A percentile compares a stretch with the other conserved stretches of the same genome.
These are phyloP conservation scores for Sylvilagus bachmani DNA, from an alignment of 2,113 vertebrate species.

Conservation along the genomic window DNA sequence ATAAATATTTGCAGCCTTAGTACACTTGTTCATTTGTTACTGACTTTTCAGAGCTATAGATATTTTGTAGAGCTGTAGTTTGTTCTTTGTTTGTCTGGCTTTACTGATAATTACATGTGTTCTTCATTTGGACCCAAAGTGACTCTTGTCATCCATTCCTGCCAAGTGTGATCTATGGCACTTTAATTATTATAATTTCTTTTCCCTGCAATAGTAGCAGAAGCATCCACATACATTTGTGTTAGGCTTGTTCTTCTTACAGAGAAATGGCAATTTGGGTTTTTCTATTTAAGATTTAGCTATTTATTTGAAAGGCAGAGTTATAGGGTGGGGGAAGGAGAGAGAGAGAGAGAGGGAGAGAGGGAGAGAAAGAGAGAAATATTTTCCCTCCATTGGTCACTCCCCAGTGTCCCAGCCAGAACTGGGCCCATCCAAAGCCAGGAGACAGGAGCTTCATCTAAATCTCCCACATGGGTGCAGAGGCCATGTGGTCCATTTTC, in stretches of 20 bases:
- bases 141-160: constrained; percentile 67
- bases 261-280: constrained; percentile 12
- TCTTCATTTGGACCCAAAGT: constrained; percentile 69
- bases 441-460: too few relatives aligned
- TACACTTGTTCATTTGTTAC: constrained; percentile 67
- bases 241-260: neutral
- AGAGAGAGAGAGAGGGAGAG: too few relatives aligned
- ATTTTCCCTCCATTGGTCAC: too few relatives aligned
- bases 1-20: constrained; percentile 76
- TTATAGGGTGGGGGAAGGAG: too few relatives aligned
- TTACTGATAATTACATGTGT: constrained; percentile 75
- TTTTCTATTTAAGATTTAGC: neutral
- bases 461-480: too few relatives aligned
- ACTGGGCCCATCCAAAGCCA: too few relatives aligned
- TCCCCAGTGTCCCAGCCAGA: too few relatives aligned
- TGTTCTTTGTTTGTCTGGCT: constrained; percentile 68
- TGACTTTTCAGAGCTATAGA: constrained; percentile 59
- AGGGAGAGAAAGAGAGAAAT: too few relatives aligned
- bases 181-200: constrained; percentile 77
- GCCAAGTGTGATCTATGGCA: constrained; percentile 75
- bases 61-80: constrained; percentile 61
- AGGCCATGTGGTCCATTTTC: too few relatives aligned
- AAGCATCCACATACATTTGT: constrained; percentile 43
- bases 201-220: neutral
- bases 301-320: too few relatives aligned